Evolutionary conservation across 2,113 vertebrate species (phyloP).

Genomic region (Coracopsis vasa): DNA sequence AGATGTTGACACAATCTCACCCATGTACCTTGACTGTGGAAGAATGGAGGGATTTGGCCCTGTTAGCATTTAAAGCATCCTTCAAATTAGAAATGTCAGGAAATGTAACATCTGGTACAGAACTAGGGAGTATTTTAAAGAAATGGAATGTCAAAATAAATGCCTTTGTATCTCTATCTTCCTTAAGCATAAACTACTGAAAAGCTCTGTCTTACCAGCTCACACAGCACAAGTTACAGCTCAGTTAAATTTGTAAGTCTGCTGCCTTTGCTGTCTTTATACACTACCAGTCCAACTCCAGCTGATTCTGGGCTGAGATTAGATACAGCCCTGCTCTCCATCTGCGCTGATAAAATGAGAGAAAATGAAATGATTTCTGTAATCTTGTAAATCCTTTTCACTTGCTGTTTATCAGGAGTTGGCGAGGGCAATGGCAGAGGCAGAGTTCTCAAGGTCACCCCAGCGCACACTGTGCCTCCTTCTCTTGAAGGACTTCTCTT

Average conservation of each 20-base stretch:
- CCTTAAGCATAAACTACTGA: conserved; percentile 6
- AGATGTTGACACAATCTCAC: background rate
- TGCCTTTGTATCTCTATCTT: background rate
- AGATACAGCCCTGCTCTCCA: conserved; percentile 27
- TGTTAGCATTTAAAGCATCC: background rate
- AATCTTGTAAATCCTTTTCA: background rate
- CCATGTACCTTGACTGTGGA: background rate
- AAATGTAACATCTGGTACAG: background rate
- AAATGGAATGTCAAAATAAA: conserved; percentile 18
- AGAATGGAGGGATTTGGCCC: background rate
- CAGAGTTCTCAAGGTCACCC: background rate
- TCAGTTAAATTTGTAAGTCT: background rate
- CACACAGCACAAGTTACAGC: background rate
- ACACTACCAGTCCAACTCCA: conserved; percentile 6
- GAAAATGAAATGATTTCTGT: conserved; percentile 13
- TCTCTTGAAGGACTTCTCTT: background rate
- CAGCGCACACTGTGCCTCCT: background rate
- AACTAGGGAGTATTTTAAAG: conserved; percentile 18
- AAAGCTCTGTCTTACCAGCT: background rate
- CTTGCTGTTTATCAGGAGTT: background rate
- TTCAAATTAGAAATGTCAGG: background rate
- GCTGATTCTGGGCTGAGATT: conserved; percentile 59
- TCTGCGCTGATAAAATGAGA: conserved; percentile 41
- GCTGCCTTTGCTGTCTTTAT: conserved; percentile 19
- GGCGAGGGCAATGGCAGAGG: background rate